phyloP scores from a whole-genome alignment of 2,113 vertebrate genomes.

The Nerophis ophidion region DNA sequence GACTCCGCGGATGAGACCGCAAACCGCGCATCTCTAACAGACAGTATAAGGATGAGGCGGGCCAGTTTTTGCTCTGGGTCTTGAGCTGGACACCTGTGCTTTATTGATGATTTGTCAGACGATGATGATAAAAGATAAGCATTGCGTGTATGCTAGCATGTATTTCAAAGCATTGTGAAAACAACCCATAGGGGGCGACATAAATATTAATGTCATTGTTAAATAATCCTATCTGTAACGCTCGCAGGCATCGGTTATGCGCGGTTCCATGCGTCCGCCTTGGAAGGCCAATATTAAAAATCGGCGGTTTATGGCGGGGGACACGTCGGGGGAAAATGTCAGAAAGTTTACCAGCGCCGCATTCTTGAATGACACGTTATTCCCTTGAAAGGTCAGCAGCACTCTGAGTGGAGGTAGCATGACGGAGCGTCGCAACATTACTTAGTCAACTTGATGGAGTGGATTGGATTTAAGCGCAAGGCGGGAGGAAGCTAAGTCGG shows the following conservation, averaged over 20 bases:
- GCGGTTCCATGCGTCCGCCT: constrained; percentile 23
- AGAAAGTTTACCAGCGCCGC: constrained; percentile 35
- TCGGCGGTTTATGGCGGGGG: constrained; percentile 12
- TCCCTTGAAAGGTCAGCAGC: constrained; percentile 58
- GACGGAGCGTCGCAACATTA: constrained; percentile 41
- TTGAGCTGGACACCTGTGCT: no score
- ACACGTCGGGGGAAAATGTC: constrained; percentile 23
- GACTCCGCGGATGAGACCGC: no score
- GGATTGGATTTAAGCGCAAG: constrained; percentile 46
- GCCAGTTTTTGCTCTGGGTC: no score
- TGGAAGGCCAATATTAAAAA: constrained; percentile 16
- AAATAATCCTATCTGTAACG: background rate
- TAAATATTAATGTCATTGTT: background rate
- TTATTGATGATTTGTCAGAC: no score
- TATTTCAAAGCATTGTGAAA: no score
- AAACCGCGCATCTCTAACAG: no score
- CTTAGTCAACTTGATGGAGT: constrained; percentile 44
- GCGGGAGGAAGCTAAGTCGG: constrained; percentile 50
- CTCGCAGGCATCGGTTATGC: constrained; percentile 17
- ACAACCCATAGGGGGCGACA: no score
- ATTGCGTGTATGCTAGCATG: no score
- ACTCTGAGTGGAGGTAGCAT: constrained; percentile 44
- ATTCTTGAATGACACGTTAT: constrained; percentile 47
- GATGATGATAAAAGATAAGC: no score
- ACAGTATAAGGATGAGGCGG: no score